Evolutionary conservation across 2,797 vertebrate species (phyloP).

Genomic region (Bothrops alternatus): DNA sequence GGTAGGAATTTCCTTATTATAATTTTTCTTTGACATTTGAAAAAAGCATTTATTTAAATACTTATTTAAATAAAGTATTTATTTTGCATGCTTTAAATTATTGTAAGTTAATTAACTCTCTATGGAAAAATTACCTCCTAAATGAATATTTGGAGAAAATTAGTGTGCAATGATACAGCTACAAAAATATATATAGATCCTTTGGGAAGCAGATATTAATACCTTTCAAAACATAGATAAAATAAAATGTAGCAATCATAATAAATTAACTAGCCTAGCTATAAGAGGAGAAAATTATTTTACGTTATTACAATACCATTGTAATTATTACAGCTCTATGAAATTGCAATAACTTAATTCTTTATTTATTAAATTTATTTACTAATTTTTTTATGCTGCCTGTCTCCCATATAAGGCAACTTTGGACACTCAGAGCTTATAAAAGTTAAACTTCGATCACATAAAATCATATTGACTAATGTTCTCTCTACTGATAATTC

Average conservation of each 20-base stretch:
- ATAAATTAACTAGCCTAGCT: neutral
- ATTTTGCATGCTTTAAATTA: slow-evolving; percentile 24
- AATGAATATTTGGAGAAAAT: neutral
- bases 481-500: neutral
- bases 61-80: neutral
- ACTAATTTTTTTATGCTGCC: neutral
- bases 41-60: neutral
- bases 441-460: neutral
- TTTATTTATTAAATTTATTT: neutral
- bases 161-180: neutral
- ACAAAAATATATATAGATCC: neutral
- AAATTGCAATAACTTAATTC: neutral
- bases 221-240: neutral
- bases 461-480: neutral
- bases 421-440: too few relatives aligned
- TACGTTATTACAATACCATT: neutral
- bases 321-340: neutral
- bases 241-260: neutral
- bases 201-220: neutral
- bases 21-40: neutral
- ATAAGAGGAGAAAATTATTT: neutral
- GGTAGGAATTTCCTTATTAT: neutral
- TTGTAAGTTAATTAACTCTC: slow-evolving; percentile 3
- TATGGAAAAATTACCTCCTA: too few relatives aligned
- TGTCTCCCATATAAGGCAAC: too few relatives aligned